Base-by-base conservation (phyloP, 2,888 invertebrate genomes). In the Rhogogaster chlorosoma region DNA sequence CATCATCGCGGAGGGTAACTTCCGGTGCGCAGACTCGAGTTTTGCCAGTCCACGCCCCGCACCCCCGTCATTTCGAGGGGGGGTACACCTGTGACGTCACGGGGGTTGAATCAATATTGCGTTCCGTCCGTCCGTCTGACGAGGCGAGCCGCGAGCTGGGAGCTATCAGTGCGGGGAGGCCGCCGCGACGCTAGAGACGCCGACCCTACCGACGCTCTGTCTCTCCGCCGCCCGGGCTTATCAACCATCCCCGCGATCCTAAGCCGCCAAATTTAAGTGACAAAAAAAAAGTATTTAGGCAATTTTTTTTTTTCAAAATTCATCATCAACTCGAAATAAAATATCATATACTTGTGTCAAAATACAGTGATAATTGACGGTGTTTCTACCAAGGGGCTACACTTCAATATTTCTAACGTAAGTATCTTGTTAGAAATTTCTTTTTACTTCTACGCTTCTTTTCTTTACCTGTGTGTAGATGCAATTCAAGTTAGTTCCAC, bases 161-260 rank as follows among this genome's bases (percentile, higher is more conserved):
- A 88, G 89, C 89, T 88, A 89, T 92, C 92, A 92, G 92, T 93
- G 91, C 93, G 91, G 92, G 92, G 91, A 91, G 91, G 92, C 91
- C 91, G 90, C 91, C 91, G 91, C 91, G 90, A 92, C 90, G 92
- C 90, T 89, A 90, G 90, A 89, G 89, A 92, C 92, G 90, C 88
- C 88, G 88, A 89, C 91, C 89, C 89, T 90, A 45, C 89, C 88
- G 89, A 89, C 87, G 87, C 88, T 88, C 89, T 88, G 89, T 83
- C 83, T 80, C 80, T 80, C 80, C 57, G 84, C 80, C 80, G 80
- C 80, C 78, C 80, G 84, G 78, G 80, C 18, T 38, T 64, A 67
- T 75, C 75, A 49, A 61, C n/a, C 9, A 61, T 80, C 26, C 53
- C 49, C 80, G 80, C 61, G 80, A 36, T 36, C 6, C 6, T 22